A percentile compares a stretch with the other conserved stretches of the same genome.
phyloP scores from a whole-genome alignment of 2,888 invertebrate species.

The Eupithecia inturbata region DNA sequence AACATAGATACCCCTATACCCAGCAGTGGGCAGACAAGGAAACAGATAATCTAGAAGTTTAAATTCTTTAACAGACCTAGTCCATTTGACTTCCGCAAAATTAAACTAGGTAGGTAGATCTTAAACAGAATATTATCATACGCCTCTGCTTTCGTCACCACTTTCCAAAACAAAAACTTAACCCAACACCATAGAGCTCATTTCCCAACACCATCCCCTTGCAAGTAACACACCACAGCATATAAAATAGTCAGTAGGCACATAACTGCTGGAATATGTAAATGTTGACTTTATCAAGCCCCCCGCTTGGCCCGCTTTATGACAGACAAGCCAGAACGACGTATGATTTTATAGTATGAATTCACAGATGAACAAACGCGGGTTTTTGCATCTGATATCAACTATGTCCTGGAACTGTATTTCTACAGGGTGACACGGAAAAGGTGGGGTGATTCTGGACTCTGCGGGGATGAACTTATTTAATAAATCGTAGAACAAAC shows the following conservation, averaged over 20 bases:
- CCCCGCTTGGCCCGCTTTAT: conserved; percentile 46
- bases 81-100: not conserved
- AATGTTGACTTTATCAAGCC: conserved; percentile 46
- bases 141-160: not conserved
- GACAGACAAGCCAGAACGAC: conserved; percentile 44
- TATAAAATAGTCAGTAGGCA: conserved; percentile 2
- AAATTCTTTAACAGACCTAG: not conserved
- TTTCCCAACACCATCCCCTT: not conserved
- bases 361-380: conserved; percentile 14
- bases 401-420: not conserved
- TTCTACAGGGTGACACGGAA: too few species aligned
- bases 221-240: not conserved
- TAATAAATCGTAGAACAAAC: too few species aligned
- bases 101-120: not conserved
- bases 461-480: too few species aligned
- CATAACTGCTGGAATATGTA: conserved; percentile 38
- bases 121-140: not conserved
- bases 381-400: conserved; percentile 1
- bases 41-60: not conserved
- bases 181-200: not conserved
- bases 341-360: conserved; percentile 26
- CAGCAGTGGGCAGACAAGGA: not conserved
- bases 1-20: not conserved
- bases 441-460: too few species aligned
- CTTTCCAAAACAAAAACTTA: not conserved